phyloP scores from a whole-genome alignment of 2,888 invertebrate genomes.

The Perizoma affinitatum region DNA sequence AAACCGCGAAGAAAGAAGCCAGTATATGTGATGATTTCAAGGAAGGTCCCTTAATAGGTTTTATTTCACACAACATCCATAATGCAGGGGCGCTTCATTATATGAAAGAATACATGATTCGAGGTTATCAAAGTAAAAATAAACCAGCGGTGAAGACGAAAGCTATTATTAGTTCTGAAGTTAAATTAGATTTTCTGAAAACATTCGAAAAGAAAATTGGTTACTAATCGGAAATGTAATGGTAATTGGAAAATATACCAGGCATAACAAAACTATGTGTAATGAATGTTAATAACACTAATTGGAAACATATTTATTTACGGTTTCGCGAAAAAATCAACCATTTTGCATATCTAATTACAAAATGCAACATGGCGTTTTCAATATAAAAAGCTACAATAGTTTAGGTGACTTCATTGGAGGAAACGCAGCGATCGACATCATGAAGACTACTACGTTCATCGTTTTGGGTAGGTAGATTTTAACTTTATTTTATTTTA shows the following conservation, averaged over 20 bases:
- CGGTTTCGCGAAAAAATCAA: not conserved
- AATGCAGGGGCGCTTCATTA: too few species aligned
- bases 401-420: not conserved
- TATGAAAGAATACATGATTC: too few species aligned
- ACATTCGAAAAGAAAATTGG: not conserved
- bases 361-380: not conserved
- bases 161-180: not conserved
- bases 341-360: not conserved
- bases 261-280: too few species aligned
- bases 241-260: too few species aligned
- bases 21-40: too few species aligned
- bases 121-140: too few species aligned
- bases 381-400: conserved; percentile 26
- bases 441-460: not conserved
- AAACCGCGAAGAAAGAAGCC: too few species aligned
- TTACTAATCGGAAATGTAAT: too few species aligned
- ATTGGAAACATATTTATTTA: not conserved
- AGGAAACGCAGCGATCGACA: not conserved
- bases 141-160: not conserved
- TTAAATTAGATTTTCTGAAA: not conserved
- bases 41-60: too few species aligned
- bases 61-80: too few species aligned
- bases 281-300: not conserved
- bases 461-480: conserved; percentile 3
- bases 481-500: too few species aligned